A percentile compares a stretch with the other conserved stretches of the same genome.
Conservation (phyloP, 2,113 vertebrate species). For the Calyptomena viridis region DNA sequence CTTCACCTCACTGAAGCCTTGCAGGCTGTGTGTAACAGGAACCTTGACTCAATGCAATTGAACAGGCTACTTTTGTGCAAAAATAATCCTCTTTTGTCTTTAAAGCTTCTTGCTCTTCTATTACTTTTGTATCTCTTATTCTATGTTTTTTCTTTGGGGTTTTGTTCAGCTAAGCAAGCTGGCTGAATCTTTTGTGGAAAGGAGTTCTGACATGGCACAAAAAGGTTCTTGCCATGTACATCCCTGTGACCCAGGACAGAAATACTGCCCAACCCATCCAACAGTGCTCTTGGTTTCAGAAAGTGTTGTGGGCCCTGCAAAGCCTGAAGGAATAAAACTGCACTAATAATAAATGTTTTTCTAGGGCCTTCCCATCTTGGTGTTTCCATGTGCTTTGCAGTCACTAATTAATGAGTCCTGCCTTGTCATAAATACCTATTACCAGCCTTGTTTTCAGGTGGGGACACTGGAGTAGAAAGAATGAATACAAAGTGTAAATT, state of each 20-base stretch:
- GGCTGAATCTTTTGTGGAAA: neutral
- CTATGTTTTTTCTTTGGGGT: neutral
- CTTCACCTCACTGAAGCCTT: neutral
- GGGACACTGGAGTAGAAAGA: neutral
- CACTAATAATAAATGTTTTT: neutral
- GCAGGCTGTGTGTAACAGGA: neutral
- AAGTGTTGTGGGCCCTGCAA: neutral
- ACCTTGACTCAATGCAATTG: neutral
- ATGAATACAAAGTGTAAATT: neutral
- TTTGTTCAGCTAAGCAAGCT: neutral
- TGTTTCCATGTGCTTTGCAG: neutral
- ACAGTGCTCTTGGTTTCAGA: neutral
- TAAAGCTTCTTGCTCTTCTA: constrained; percentile 24
- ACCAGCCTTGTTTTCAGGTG: neutral
- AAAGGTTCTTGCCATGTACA: neutral
- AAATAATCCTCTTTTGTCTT: constrained; percentile 36
- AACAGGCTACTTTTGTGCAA: neutral
- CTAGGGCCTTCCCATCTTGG: neutral
- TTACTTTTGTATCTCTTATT: neutral
- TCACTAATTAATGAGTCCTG: neutral
- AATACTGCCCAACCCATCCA: neutral
- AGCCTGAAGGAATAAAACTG: neutral
- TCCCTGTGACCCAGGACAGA: neutral
- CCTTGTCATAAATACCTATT: neutral
- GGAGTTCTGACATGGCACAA: neutral